Evolutionary conservation across 1,140 invertebrate genomes (phyloP).

Genomic region (Cydia splendana): DNA sequence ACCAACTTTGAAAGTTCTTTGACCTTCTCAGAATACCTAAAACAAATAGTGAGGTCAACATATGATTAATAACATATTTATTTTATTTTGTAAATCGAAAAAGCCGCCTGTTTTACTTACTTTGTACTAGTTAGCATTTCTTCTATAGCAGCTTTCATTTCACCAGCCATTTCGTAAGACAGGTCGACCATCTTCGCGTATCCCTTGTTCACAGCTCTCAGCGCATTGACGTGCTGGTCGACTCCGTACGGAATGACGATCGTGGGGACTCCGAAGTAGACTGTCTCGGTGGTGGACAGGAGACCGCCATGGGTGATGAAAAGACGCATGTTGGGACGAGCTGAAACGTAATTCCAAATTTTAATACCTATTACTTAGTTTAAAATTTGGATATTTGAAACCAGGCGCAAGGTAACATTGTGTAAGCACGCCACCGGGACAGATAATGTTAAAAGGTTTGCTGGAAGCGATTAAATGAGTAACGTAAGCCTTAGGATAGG

Average conservation of each 20-base stretch:
- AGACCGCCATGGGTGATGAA: constrained; percentile 86
- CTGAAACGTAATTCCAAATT: constrained; percentile 38
- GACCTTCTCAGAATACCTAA: constrained; percentile 40
- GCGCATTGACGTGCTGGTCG: constrained; percentile 81
- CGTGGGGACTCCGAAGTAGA: constrained; percentile 83
- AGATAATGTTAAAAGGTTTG: no score
- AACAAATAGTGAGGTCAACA: constrained; percentile 12
- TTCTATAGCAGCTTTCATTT: constrained; percentile 40
- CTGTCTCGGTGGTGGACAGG: constrained; percentile 83
- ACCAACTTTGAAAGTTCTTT: constrained; percentile 45
- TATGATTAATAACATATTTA: no score
- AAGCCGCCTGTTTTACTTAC: constrained; percentile 37
- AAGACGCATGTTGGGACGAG: constrained; percentile 47
- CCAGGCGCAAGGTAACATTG: no score
- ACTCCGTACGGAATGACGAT: constrained; percentile 84
- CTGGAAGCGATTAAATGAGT: no score
- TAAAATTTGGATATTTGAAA: no score
- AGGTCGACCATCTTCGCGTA: constrained; percentile 59
- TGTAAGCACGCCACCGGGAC: no score
- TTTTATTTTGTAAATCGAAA: not conserved
- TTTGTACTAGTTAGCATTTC: constrained; percentile 38
- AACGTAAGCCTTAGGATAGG: no score
- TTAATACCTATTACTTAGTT: constrained; percentile 13
- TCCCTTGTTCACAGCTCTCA: constrained; percentile 60
- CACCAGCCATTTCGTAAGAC: constrained; percentile 35